Percentiles rank a stretch among this genome's conserved stretches.
Evolutionary conservation across 2,113 vertebrate species (phyloP).

Genomic region (Pipa parva): DNA sequence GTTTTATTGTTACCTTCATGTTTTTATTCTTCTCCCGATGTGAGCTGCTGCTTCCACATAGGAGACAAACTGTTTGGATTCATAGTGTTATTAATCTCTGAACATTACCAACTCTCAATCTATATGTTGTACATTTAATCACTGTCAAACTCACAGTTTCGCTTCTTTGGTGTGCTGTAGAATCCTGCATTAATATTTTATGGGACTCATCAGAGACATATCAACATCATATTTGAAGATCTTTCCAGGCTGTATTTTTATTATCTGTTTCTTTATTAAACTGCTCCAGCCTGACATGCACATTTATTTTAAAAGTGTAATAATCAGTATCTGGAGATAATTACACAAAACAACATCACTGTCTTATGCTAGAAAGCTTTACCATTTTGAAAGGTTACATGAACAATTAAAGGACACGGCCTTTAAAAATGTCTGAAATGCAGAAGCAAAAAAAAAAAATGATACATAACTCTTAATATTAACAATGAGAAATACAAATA

Average conservation of each 20-base stretch:
- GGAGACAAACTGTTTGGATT: constrained; percentile 52
- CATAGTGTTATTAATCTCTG: constrained; percentile 55
- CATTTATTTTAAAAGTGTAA: constrained; percentile 45
- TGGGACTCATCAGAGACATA: constrained; percentile 47
- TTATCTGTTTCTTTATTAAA: constrained; percentile 46
- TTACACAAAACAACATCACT: not conserved
- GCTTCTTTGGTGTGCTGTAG: constrained; percentile 40
- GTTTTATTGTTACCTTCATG: constrained; percentile 34
- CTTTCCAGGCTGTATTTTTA: constrained; percentile 44
- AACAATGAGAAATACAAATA: no score
- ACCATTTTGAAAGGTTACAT: constrained; percentile 9
- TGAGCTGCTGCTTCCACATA: constrained; percentile 44
- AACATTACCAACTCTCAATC: constrained; percentile 50
- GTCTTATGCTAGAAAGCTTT: not conserved
- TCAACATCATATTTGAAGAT: constrained; percentile 49
- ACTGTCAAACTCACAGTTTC: constrained; percentile 51
- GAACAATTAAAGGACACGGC: no score
- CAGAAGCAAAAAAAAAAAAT: no score
- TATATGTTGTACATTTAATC: constrained; percentile 56
- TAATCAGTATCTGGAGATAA: constrained; percentile 35
- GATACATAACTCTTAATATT: no score
- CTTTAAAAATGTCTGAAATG: no score
- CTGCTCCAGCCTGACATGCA: constrained; percentile 11
- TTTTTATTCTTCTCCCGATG: constrained; percentile 49
- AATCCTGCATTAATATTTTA: constrained; percentile 63